A percentile compares a stretch with the other conserved stretches of the same genome.
These are phyloP conservation scores for Burhinus oedicnemus DNA, from an alignment of 2,113 vertebrate genomes.

Conservation along the genomic window DNA sequence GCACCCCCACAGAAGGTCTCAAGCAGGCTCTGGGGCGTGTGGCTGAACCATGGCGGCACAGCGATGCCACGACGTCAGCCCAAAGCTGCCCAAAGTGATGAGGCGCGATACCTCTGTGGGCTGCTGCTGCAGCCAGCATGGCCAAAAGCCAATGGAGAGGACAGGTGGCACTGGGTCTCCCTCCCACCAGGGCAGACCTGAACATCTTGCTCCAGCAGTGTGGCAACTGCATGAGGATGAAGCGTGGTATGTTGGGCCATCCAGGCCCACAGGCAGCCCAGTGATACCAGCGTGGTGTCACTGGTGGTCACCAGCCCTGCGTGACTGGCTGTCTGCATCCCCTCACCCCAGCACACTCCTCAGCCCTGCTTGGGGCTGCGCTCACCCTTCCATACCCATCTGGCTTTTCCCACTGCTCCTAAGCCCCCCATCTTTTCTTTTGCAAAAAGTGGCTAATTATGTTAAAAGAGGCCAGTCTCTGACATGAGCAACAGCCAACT, in stretches of 20 bases:
- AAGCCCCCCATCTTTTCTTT: neutral
- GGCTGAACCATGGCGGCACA: neutral
- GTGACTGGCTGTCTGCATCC: neutral
- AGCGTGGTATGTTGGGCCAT: neutral
- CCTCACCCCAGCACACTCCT: neutral
- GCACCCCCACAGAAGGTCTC: neutral
- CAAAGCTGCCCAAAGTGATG: neutral
- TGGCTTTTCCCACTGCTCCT: neutral
- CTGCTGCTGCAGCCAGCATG: neutral
- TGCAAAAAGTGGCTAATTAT: neutral
- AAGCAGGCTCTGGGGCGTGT: neutral
- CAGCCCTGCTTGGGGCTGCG: neutral
- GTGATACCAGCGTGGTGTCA: fast-evolving
- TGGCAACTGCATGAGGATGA: neutral
- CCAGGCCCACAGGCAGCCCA: neutral
- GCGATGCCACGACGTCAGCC: fast-evolving
- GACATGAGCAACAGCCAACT: neutral
- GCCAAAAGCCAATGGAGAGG: neutral
- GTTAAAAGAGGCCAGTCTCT: neutral
- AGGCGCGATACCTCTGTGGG: fast-evolving
- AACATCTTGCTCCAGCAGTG: neutral
- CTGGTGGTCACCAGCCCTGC: neutral
- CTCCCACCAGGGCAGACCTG: neutral
- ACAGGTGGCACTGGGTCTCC: neutral
- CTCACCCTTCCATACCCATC: neutral